A percentile compares a stretch with the other conserved stretches of the same genome.
Conservation (phyloP, 2,888 invertebrate species). For the Pocota personata region DNA sequence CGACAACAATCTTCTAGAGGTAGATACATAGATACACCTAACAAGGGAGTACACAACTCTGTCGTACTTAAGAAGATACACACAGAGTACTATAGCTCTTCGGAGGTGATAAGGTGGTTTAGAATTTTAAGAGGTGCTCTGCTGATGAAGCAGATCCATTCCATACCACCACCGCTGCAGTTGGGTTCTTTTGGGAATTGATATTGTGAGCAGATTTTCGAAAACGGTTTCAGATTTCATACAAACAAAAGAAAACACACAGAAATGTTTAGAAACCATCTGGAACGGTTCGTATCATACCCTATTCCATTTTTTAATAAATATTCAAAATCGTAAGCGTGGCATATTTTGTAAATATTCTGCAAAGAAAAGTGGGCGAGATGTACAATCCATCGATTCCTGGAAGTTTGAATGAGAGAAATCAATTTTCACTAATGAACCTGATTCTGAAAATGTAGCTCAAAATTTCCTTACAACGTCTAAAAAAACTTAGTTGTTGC, state of each 20-base stretch:
- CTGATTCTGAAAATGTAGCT: no score
- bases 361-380: no score
- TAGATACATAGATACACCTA: background rate
- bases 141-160: constrained; percentile 16
- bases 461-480: no score
- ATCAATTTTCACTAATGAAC: no score
- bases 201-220: constrained; percentile 60
- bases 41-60: constrained; percentile 14
- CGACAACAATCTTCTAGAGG: constrained; percentile 35
- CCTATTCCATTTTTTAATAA: background rate
- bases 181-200: constrained; percentile 31
- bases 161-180: background rate
- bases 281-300: no score
- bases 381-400: no score
- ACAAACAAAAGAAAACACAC: constrained; percentile 27
- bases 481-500: no score
- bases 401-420: no score
- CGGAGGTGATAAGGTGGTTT: constrained; percentile 25
- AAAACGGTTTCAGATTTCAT: constrained; percentile 36
- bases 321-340: no score
- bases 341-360: no score
- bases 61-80: constrained; percentile 17
- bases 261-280: background rate
- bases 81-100: background rate
- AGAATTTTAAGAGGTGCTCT: constrained; percentile 23